Evolutionary conservation across 2,113 vertebrate genomes (phyloP), one percentile per base, ranked within the genome.

Genomic region (Parus major): DNA sequence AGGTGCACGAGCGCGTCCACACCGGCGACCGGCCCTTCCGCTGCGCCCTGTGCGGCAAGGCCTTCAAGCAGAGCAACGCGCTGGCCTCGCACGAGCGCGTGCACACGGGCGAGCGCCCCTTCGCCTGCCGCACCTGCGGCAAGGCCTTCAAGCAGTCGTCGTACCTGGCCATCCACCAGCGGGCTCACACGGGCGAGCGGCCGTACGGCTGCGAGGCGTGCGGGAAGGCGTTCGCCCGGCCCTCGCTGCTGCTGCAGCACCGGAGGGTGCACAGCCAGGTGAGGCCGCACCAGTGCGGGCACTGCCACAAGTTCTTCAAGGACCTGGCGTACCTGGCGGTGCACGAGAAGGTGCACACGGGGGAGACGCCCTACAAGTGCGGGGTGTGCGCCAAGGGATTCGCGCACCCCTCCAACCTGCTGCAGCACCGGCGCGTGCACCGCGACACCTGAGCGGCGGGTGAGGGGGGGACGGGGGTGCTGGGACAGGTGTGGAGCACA

Each of bases 81-180:
- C 81, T 97, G 35, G 85, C 93, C 3, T 97, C 96, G 5, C 97
- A 97, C 3, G 81, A 76, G 29, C 36, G 96, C 1, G 95, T 97
- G 9, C 97, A 96, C 95, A 97, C 95, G 0, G 96, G 96, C 0
- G 94, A 96, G 65, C 50, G 95, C 0, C 96, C 95, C 18, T 97
- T 96, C 4, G 41, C 27, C 46, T 97, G 97, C 39, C 41, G 81
- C 20, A 94, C 82, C 10, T 97, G 97, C 2, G 95, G 96, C 7
- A 97, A 97, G 27, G 90, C 94, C 46, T 98, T 97, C 96, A 97
- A 97, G 88, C 96, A 96, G 47, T 96, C 96, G 0, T 96, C 95
- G 9, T 97, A 97, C 85, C 59, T 97, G 91, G 96, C 87, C 19
- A 64, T 97, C 22, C 97, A 97, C 7, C 81, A 63, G 56, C 81